Base-by-base conservation (phyloP, 2,888 invertebrate genomes). In the Dasypolia templi region DNA sequence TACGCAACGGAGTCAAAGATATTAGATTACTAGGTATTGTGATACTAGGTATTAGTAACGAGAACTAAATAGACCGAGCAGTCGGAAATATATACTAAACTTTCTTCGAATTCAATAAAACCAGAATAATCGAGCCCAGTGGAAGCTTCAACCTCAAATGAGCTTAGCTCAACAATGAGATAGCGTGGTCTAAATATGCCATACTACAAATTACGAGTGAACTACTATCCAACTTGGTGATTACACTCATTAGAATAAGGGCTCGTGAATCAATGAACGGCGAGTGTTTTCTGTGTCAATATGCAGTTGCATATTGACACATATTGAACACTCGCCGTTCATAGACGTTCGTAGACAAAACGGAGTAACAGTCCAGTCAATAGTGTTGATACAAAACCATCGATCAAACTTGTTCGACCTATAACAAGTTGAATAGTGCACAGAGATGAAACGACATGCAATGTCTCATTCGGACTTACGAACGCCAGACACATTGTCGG, bases 351-450 rank as follows among this genome's bases (percentile, higher is more conserved):
- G 44, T 58, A 75, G 71, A 79, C 71, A 75, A 78, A 79, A 69
- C 68, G 32, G 61, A 53, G 59, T 75, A 82, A 56, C 71, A 66
- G 71, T 79, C 64, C 51, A 74, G 53, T 69, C 79, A 56, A 75
- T 75, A 63, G 32, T 69, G 59, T 58, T 68, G 44, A 72, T 72
- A 69, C 56, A 29, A 59, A 72, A 58, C 63, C 51, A 81, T 81
- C 68, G 68, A 81, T 81, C 82, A 81, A 77, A 81, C 78, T 81
- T 82, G 82, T 82, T 80, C 73, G 73, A 61, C 61, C 77, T 65
- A 80, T 17, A 72, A 73, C 67, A 65, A 61, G 56, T 64, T 61
- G 64, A 42, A 81, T 81, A 67, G 51, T 70, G 46, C 32, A 42
- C 19, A 58, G 12, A 74, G 61, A 77, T 62, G 58, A 72, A 77